These are phyloP conservation scores for Orchesella cincta DNA, from an alignment of 1,140 invertebrate genomes.

Conservation along the genomic window DNA sequence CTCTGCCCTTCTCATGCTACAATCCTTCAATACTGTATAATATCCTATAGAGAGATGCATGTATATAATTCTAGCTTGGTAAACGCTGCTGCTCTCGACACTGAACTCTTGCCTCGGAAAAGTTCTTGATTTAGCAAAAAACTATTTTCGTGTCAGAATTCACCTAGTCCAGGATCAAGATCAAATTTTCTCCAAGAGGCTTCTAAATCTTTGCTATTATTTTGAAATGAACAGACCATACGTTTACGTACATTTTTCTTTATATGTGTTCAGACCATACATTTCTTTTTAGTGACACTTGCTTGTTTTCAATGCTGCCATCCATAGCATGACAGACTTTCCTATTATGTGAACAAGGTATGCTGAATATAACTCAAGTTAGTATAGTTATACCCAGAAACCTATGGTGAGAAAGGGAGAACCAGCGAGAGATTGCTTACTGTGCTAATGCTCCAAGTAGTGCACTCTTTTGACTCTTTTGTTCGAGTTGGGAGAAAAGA, in stretches of 20 bases:
- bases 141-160: not conserved
- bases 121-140: no score
- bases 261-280: not conserved
- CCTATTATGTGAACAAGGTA: not conserved
- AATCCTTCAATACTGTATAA: no score
- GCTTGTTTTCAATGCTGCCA: not conserved
- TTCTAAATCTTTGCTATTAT: not conserved
- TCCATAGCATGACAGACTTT: not conserved
- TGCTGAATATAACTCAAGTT: not conserved
- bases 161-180: conserved; percentile 19
- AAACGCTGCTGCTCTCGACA: no score
- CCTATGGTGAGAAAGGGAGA: no score
- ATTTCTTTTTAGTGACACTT: not conserved
- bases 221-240: no score
- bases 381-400: not conserved
- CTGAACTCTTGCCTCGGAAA: no score
- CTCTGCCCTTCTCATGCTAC: no score
- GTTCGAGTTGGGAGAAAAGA: not conserved
- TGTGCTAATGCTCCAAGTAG: not conserved
- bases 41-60: no score
- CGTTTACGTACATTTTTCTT: not conserved
- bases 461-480: not conserved
- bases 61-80: no score
- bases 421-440: no score
- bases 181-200: conserved; percentile 5